These are phyloP conservation scores for Solenodon paradoxus DNA, from an alignment of 2,113 vertebrate species.

Conservation along the genomic window DNA sequence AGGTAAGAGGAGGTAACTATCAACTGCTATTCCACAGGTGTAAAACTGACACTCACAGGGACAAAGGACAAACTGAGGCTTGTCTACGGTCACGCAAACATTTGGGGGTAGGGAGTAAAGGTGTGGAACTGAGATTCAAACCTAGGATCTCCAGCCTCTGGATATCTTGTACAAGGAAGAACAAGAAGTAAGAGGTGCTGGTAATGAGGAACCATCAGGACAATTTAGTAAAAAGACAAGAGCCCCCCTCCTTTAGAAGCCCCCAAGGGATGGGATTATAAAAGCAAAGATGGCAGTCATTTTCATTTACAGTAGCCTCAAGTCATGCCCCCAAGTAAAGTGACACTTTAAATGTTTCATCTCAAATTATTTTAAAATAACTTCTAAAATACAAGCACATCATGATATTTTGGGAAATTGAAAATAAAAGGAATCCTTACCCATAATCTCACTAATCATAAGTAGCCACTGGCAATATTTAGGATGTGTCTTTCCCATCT, in stretches of 20 bases:
- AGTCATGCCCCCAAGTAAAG: background rate
- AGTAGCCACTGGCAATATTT: background rate
- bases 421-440: background rate
- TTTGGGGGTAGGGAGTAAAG: too few species aligned
- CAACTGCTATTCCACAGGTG: background rate
- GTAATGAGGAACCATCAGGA: background rate
- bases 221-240: background rate
- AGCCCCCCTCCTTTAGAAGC: background rate
- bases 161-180: background rate
- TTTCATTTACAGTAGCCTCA: background rate
- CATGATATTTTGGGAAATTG: background rate
- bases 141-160: background rate
- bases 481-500: background rate
- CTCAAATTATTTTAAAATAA: background rate
- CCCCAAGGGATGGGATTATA: background rate
- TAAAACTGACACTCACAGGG: background rate
- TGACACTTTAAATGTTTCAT: background rate
- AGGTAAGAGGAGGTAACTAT: background rate
- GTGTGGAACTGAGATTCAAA: background rate
- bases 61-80: background rate
- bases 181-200: background rate
- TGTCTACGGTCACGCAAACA: background rate
- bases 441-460: background rate
- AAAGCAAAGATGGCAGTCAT: background rate
- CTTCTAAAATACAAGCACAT: background rate